Evolutionary conservation across 1,140 invertebrate species (phyloP), one percentile per base, ranked within the genome.

Genomic region (Acarapis woodi): DNA sequence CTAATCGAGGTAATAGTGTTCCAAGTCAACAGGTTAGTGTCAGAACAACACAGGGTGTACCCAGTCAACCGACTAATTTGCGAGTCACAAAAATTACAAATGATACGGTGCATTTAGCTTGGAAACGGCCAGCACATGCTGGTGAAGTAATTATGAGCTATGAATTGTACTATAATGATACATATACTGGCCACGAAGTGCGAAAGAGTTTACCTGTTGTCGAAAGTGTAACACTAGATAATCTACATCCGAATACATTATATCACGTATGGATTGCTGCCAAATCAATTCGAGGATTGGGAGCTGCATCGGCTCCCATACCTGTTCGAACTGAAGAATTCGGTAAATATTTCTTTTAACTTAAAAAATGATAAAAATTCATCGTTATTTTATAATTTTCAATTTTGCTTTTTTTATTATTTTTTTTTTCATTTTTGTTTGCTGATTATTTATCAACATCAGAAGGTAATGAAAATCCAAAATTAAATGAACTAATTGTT

Each of bases 81-180:
- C 47, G 49, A 33, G 47, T 41, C 2, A 63, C 71, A 43, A 68
- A 73, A 10, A 69, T 70, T 37, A 72, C 78, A 53, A 48, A 58
- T 1, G 76, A 70, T 21, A 66, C 69, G 35, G 75, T 88, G 32
- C 73, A 70, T 37, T 62, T 94, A 46, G 68, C 71, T 46, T 96
- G 87, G 87, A 70, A 66, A 36, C 69, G 72, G 49, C 85, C 87
- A 12, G 63, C 70, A 44, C 78, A 85, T 60, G 73, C 76, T 37
- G 73, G 74, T 36, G 79, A 87, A 53, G 79, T 73, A 54, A 85
- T 93, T 51, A 67, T 80, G 29, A 78, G 75, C 48, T 94, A 93
- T 59, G 80, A 87, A 59, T 62, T 96, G 2, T 93, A 90, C 51
- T 93, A 79, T 76, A 93, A 93, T 58, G 83, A 93, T 52, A 88